Conservation (phyloP, 1,140 invertebrate genomes). For the Pomacea maculata region DNA sequence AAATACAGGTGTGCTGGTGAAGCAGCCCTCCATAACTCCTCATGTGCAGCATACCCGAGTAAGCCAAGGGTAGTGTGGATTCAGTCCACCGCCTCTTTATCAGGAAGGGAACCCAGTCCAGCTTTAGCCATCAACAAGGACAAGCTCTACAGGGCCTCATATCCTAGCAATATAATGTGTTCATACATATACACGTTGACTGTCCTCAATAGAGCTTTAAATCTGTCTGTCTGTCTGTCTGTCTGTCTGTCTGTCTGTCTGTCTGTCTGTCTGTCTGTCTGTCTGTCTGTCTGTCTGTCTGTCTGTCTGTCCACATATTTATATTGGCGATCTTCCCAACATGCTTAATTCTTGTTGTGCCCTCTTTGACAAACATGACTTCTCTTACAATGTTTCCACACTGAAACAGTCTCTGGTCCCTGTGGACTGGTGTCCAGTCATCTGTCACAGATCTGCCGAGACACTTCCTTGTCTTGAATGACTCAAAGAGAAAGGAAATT, state of each 20-base stretch:
- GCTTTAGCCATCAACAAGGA: background rate
- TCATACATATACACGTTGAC: background rate
- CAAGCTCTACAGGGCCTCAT: background rate
- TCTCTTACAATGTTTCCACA: no score
- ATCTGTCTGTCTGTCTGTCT: slow-evolving; percentile 6
- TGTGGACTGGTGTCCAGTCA: no score
- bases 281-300: background rate
- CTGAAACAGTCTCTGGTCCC: background rate
- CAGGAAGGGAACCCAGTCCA: background rate
- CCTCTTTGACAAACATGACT: no score
- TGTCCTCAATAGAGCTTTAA: background rate
- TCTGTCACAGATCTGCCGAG: no score
- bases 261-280: background rate
- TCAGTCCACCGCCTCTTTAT: background rate
- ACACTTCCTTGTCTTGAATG: no score
- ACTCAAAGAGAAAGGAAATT: no score
- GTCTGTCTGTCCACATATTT: no score
- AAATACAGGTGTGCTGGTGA: background rate
- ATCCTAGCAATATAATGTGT: no score
- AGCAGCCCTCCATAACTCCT: background rate
- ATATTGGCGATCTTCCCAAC: no score
- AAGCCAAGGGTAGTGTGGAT: background rate
- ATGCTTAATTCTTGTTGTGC: no score
- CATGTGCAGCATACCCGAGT: background rate
- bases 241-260: slow-evolving; percentile 5